phyloP scores from a whole-genome alignment of 2,113 vertebrate species.

The Octodon degus region DNA sequence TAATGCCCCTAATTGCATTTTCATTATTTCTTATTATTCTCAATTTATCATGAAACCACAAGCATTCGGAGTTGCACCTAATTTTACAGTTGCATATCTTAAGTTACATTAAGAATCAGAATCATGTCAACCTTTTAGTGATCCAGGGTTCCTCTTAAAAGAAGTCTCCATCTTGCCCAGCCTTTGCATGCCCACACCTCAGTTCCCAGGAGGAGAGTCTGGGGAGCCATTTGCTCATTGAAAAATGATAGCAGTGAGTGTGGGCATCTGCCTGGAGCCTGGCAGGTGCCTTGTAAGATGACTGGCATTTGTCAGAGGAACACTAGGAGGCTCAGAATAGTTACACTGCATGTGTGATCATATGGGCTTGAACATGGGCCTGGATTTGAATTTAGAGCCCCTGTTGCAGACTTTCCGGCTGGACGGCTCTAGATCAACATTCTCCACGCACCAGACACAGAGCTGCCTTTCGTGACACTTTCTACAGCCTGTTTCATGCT shows the following conservation, averaged over 20 bases:
- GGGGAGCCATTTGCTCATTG: background rate
- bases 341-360: background rate
- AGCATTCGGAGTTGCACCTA: background rate
- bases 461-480: background rate
- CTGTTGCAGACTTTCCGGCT: background rate
- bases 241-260: background rate
- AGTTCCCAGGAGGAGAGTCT: background rate
- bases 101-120: conserved; percentile 6
- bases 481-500: background rate
- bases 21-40: background rate
- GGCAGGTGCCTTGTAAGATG: background rate
- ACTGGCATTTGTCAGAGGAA: background rate
- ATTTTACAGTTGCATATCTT: background rate
- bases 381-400: background rate
- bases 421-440: rapidly evolving
- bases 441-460: background rate
- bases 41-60: background rate
- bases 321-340: background rate
- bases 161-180: background rate
- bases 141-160: background rate
- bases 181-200: background rate
- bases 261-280: background rate
- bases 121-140: background rate
- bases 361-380: too few relatives aligned
- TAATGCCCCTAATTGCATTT: background rate